A percentile compares a stretch with the other conserved stretches of the same genome.
Evolutionary conservation across 2,888 invertebrate genomes (phyloP).

Genomic region (Ypsolopha scabrella): DNA sequence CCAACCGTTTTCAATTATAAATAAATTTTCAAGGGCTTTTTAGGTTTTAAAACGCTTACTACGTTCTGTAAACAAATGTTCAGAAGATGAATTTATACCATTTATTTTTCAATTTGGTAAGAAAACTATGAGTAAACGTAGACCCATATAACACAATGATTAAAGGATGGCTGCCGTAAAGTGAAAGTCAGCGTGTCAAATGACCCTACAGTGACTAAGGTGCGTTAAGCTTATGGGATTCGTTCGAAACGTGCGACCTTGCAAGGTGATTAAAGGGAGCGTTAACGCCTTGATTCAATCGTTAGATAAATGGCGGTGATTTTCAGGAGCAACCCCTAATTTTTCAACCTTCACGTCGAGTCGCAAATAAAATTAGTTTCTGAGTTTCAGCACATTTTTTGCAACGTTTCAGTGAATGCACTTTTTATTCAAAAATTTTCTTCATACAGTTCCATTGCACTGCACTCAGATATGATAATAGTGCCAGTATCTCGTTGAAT

Average conservation of each 20-base stretch:
- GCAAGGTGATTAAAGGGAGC: constrained; percentile 26
- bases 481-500: constrained; percentile 1
- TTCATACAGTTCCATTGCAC: constrained; percentile 1
- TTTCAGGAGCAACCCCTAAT: constrained; percentile 18
- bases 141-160: background rate
- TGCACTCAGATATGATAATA: background rate
- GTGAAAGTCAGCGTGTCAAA: constrained; percentile 8
- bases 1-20: too few relatives aligned
- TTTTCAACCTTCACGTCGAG: constrained; percentile 10
- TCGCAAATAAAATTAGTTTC: background rate
- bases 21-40: too few relatives aligned
- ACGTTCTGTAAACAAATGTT: too few relatives aligned
- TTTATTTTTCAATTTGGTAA: background rate
- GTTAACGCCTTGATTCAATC: constrained; percentile 27
- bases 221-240: constrained; percentile 18
- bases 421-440: background rate
- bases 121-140: background rate
- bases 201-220: constrained; percentile 14
- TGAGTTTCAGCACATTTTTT: background rate
- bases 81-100: background rate
- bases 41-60: too few relatives aligned
- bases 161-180: background rate
- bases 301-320: constrained; percentile 17
- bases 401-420: constrained; percentile 4
- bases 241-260: constrained; percentile 22